phyloP scores from a whole-genome alignment of 1,140 invertebrate species.

The Orchesella cincta region DNA sequence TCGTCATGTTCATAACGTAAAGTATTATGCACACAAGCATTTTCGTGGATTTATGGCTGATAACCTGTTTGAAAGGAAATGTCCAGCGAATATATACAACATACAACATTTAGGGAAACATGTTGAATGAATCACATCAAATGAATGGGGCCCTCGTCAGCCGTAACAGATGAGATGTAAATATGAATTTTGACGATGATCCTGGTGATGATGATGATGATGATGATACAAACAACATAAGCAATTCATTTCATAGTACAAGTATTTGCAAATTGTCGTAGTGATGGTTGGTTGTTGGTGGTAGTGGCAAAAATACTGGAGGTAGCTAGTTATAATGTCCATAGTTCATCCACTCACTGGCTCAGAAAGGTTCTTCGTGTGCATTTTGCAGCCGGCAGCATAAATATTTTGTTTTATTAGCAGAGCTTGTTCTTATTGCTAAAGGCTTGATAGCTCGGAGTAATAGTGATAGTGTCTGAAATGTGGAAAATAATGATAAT shows the following conservation, averaged over 20 bases:
- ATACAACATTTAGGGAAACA: neutral
- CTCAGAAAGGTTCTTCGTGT: slow-evolving; percentile 1
- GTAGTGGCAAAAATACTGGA: slow-evolving; percentile 12
- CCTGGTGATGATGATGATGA: neutral
- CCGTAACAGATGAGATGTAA: neutral
- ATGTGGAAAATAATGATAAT: slow-evolving; percentile 20
- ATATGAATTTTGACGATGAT: neutral
- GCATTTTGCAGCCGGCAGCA: slow-evolving; percentile 11
- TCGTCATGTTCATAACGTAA: slow-evolving; percentile 10
- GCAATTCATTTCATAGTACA: slow-evolving; percentile 5
- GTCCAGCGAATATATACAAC: slow-evolving; percentile 4
- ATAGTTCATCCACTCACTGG: neutral
- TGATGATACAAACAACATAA: neutral
- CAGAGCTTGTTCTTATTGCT: neutral
- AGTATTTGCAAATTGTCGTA: neutral
- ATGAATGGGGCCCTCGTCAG: neutral
- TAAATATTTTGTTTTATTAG: slow-evolving; percentile 18
- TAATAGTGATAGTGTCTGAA: slow-evolving; percentile 19
- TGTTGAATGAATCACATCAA: slow-evolving; percentile 1
- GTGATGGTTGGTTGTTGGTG: too few relatives aligned
- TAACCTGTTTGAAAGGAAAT: slow-evolving; percentile 29
- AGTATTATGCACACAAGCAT: slow-evolving; percentile 22
- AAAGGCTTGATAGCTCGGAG: neutral
- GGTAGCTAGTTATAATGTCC: neutral
- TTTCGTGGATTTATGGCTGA: slow-evolving; percentile 24